Evolutionary conservation across 2,888 invertebrate species (phyloP), one percentile per base, ranked within the genome.

Genomic region (Drosophila mettleri): DNA sequence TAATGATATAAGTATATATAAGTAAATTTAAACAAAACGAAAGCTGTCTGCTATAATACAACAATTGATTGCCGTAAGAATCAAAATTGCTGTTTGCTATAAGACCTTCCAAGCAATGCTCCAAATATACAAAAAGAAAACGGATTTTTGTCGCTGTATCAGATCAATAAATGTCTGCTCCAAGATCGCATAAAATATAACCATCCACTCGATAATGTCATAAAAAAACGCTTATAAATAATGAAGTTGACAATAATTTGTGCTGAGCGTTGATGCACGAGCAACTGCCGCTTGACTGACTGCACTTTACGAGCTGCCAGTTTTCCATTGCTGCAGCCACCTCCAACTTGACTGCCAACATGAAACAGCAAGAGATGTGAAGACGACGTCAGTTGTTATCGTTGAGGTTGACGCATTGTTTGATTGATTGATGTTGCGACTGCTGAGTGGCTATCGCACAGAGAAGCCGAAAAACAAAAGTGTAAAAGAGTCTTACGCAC

Each of bases 341-440:
- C 24, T 14, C 10, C n/a, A 27, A 24, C 27, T 43, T 24, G 20
- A 43, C 46, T 18, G 24, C 49, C 49, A 34, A 31, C n/a, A 33
- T 6, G 34, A 24, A 31, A 24, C 24, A 34, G 24, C 8, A 53
- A 27, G 41, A 10, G 48, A 24, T 20, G 22, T 46, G 39, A 48
- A 54, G 51, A 60, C 54, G 58, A 60, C 53, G 57, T 62, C 67
- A 58, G 69, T 55, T 59, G 68, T 67, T 76, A 60, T 48, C 67
- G 55, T 58, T 38, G 41, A 39, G 57, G 60, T 70, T 67, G 67
- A 62, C 80, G 64, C 64, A 64, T 68, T 68, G 53, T 48, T 76
- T 80, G 82, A 86, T 78, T 80, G 86, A 86, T 84, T 71, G 84
- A 80, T 83, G 80, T 64, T 83, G 84, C 49, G 84, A 77, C 70